Conservation (phyloP, 2,113 vertebrate species). For the Vidua chalybeata region DNA sequence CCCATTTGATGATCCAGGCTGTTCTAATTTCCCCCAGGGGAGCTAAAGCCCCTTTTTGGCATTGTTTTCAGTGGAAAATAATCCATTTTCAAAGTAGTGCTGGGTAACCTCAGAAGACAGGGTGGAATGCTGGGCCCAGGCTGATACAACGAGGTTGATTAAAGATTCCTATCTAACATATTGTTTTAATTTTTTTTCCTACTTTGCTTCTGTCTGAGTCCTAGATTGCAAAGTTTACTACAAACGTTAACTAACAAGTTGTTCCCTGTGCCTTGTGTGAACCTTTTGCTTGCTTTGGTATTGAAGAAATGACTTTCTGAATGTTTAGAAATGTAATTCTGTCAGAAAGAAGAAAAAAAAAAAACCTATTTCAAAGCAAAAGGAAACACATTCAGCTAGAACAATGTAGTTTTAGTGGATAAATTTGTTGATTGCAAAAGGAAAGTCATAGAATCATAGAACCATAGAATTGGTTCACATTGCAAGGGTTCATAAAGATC, state of each 20-base stretch:
- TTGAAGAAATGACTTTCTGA: not conserved
- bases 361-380: not conserved
- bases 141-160: slow-evolving; percentile 28
- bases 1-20: slow-evolving; percentile 43
- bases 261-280: not conserved
- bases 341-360: not conserved
- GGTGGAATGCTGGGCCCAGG: slow-evolving; percentile 19
- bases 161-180: slow-evolving; percentile 67
- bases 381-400: not conserved
- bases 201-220: slow-evolving; percentile 48
- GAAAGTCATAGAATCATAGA: not conserved
- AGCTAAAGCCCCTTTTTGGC: slow-evolving; percentile 39
- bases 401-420: not conserved
- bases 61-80: slow-evolving; percentile 63
- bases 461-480: not conserved
- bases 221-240: not conserved
- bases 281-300: not conserved
- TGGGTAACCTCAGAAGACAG: slow-evolving; percentile 55
- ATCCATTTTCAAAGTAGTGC: slow-evolving; percentile 66
- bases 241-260: not conserved
- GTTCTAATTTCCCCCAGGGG: slow-evolving; percentile 41
- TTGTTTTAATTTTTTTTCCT: slow-evolving; percentile 56
- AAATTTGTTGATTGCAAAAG: not conserved
- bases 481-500: not conserved
- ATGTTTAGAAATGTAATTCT: not conserved